Percentiles rank a stretch among this genome's conserved stretches.
These are phyloP conservation scores for Apocheima hispidaria DNA, from an alignment of 2,888 invertebrate genomes.

Conservation along the genomic window DNA sequence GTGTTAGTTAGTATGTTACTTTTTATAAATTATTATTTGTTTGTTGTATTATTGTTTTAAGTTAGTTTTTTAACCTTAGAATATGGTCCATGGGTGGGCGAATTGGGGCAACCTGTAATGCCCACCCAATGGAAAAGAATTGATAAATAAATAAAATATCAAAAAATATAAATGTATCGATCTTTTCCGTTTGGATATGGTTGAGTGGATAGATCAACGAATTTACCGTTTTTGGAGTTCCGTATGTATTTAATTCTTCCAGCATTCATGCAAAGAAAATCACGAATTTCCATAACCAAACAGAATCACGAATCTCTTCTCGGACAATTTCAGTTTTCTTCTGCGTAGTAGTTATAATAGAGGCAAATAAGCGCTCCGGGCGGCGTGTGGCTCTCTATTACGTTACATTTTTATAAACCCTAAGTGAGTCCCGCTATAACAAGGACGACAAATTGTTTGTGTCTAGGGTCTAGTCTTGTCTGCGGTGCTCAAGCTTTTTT, in stretches of 20 bases:
- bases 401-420: constrained; percentile 45
- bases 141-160: too few relatives aligned
- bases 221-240: background rate
- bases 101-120: too few relatives aligned
- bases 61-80: too few relatives aligned
- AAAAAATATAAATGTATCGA: background rate
- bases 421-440: constrained; percentile 44
- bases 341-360: constrained; percentile 12
- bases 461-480: constrained; percentile 31
- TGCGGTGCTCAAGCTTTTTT: constrained; percentile 11
- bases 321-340: background rate
- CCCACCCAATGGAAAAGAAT: too few relatives aligned
- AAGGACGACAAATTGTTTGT: constrained; percentile 36
- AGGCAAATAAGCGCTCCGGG: constrained; percentile 40
- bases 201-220: background rate
- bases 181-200: background rate
- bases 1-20: too few relatives aligned
- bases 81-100: too few relatives aligned
- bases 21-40: too few relatives aligned
- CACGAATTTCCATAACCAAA: background rate
- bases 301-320: constrained; percentile 5
- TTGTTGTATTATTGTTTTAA: too few relatives aligned
- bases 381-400: constrained; percentile 36
- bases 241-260: background rate
- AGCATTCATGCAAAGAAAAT: background rate